These are phyloP conservation scores for Galleria mellonella DNA, from an alignment of 1,140 invertebrate species.

Conservation along the genomic window DNA sequence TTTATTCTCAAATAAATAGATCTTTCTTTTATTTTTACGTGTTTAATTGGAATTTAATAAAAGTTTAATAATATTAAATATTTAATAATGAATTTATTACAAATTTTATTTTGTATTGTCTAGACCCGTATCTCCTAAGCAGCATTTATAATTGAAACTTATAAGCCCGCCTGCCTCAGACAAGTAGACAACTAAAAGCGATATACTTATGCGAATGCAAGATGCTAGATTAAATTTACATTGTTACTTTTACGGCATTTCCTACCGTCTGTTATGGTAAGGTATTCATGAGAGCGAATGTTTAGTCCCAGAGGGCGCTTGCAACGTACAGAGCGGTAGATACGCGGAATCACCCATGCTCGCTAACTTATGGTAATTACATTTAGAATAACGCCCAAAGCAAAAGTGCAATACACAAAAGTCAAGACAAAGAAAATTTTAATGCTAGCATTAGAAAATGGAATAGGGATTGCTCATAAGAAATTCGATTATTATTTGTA, in stretches of 20 bases:
- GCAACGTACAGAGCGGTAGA: conserved; percentile 29
- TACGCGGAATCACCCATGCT: conserved; percentile 40
- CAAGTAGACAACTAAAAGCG: not conserved
- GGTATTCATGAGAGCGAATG: conserved; percentile 68
- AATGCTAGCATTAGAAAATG: not conserved
- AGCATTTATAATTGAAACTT: not conserved
- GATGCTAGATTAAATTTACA: conserved; percentile 67
- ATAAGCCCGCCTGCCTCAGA: not conserved
- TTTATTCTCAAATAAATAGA: too few relatives aligned
- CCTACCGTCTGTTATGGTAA: conserved; percentile 53
- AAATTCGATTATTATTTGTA: too few relatives aligned
- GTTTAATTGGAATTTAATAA: too few relatives aligned
- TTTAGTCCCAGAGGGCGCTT: conserved; percentile 48
- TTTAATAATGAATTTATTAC: too few relatives aligned
- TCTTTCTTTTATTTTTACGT: too few relatives aligned
- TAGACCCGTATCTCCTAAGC: too few relatives aligned
- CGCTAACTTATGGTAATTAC: conserved; percentile 62
- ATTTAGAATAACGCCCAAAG: conserved; percentile 43
- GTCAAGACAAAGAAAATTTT: too few relatives aligned
- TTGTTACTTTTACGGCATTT: conserved; percentile 55
- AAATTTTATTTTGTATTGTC: too few relatives aligned
- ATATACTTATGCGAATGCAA: conserved; percentile 43
- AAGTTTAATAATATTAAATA: too few relatives aligned
- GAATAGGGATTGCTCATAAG: too few relatives aligned
- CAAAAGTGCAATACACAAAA: conserved; percentile 17